Conservation (phyloP, 37 sponge, comb jelly and placozoan species). For the Crambe crambe region DNA sequence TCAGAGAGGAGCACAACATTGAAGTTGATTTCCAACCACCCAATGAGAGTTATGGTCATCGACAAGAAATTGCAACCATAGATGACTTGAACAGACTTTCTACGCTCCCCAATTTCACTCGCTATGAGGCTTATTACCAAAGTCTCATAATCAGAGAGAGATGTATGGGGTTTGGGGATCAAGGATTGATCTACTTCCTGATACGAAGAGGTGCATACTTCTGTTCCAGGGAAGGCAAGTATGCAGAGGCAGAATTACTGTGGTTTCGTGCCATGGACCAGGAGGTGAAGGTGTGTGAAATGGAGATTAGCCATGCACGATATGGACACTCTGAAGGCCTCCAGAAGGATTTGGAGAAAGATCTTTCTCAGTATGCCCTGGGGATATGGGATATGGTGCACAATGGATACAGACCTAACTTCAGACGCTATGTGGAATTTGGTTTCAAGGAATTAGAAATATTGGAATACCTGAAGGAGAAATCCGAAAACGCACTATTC, state of each 20-base stretch:
- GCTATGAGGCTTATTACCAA: conserved; percentile 67
- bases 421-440: conserved; percentile 47
- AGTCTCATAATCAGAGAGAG: conserved; percentile 81
- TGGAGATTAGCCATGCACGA: conserved; percentile 43
- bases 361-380: conserved; percentile 61
- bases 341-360: conserved; percentile 74
- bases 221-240: conserved; percentile 24
- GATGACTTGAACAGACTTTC: conserved; percentile 23
- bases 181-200: conserved; percentile 74
- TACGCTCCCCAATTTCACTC: conserved; percentile 19
- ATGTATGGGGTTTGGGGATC: conserved; percentile 74
- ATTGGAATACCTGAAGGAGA: conserved; percentile 41
- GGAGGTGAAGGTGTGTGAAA: conserved; percentile 61
- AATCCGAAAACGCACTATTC: conserved; percentile 48
- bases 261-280: conserved; percentile 71
- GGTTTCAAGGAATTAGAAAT: conserved; percentile 71
- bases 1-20: conserved; percentile 18
- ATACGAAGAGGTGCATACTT: conserved; percentile 55
- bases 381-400: conserved; percentile 73
- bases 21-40: conserved; percentile 35
- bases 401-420: conserved; percentile 41
- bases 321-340: conserved; percentile 72
- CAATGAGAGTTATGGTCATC: conserved; percentile 42
- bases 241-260: conserved; percentile 43
- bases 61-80: conserved; percentile 31